Conservation (phyloP, 2,113 vertebrate species). For the Gasterosteus aculeatus region DNA sequence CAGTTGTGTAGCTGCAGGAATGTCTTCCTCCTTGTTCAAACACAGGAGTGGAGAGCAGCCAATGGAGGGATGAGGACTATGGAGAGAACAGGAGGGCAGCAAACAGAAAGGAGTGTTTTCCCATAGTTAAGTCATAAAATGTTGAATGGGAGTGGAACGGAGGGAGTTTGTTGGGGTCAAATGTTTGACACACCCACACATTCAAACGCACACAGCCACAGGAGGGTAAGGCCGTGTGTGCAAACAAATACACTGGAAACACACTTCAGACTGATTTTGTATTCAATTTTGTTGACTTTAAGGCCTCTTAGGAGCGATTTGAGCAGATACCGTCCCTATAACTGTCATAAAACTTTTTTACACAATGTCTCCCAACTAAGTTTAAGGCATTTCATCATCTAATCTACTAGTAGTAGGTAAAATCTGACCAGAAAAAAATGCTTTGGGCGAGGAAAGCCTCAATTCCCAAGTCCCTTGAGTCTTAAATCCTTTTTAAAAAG, state of each 20-base stretch:
- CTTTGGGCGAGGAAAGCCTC: not conserved
- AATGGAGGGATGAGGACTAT: not conserved
- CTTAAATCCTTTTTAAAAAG: constrained; percentile 3
- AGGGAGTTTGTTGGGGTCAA: constrained; percentile 7
- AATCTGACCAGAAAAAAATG: not conserved
- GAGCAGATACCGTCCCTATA: not conserved
- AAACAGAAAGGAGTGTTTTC: constrained; percentile 55
- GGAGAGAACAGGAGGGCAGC: constrained; percentile 11
- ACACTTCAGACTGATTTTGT: not conserved
- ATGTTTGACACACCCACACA: not conserved
- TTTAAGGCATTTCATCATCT: not conserved
- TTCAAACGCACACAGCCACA: not conserved
- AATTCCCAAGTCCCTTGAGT: not conserved
- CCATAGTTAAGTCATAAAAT: constrained; percentile 57
- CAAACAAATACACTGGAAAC: not conserved
- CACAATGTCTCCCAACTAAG: not conserved
- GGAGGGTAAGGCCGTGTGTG: not conserved
- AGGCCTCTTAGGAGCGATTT: not conserved
- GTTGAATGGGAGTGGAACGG: constrained; percentile 38
- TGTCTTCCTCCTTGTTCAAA: constrained; percentile 22
- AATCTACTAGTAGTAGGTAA: not conserved
- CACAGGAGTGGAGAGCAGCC: constrained; percentile 19
- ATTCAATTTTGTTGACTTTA: not conserved
- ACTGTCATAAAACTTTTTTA: not conserved
- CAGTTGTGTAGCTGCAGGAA: constrained; percentile 28